phyloP scores from a whole-genome alignment of 2,113 vertebrate species.

The Thalassarche chlororhynchos region DNA sequence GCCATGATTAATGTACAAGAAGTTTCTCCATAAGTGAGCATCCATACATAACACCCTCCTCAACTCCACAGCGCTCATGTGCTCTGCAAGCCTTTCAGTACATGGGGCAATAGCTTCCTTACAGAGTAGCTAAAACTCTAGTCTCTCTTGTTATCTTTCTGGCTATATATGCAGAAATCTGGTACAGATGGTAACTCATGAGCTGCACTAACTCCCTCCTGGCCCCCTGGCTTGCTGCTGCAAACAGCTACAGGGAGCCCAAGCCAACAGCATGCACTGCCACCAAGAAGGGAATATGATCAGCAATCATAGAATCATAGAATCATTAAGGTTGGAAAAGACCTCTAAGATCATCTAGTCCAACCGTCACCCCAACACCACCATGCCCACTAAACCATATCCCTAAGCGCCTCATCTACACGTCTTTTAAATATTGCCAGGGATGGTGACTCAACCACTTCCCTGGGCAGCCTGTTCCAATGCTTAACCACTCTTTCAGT shows the following conservation, averaged over 20 bases:
- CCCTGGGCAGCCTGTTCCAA: no score
- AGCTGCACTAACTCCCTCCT: background rate
- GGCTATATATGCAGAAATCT: background rate
- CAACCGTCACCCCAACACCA: no score
- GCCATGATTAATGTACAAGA: rapidly evolving
- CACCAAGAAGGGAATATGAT: background rate
- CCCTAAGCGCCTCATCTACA: no score
- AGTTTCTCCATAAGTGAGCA: background rate
- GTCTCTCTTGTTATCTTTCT: background rate
- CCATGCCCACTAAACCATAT: no score
- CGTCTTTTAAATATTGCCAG: no score
- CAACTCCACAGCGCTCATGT: background rate
- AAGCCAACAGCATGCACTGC: background rate
- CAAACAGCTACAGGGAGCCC: background rate
- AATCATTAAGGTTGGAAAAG: no score
- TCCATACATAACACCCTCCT: background rate
- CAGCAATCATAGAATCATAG: background rate
- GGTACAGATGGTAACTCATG: background rate
- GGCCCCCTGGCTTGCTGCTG: background rate
- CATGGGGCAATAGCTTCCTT: background rate
- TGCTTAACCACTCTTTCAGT: no score
- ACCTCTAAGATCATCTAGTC: no score
- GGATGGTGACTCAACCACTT: no score
- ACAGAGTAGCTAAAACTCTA: background rate
- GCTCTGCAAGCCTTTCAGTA: background rate